Evolutionary conservation across 2,113 vertebrate genomes (phyloP).

Genomic region (Bujurquina vittata): DNA sequence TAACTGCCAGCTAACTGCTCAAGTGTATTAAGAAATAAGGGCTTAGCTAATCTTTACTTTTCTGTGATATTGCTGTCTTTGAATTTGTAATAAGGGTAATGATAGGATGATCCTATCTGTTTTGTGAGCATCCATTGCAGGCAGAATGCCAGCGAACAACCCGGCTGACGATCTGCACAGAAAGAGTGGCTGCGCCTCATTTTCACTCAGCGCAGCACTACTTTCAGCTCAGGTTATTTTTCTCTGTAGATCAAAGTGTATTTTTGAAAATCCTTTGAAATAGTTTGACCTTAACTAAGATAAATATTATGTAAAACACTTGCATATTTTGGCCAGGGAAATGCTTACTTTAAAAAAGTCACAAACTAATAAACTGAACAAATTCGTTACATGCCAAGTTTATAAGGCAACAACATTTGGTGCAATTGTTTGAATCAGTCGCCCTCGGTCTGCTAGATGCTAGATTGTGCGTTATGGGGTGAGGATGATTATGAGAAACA

Average conservation of each 20-base stretch:
- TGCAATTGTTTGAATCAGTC: too few relatives aligned
- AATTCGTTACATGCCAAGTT: too few relatives aligned
- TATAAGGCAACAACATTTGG: too few relatives aligned
- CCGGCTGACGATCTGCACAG: background rate
- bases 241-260: background rate
- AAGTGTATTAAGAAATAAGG: slow-evolving; percentile 37
- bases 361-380: background rate
- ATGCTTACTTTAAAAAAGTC: background rate
- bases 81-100: slow-evolving; percentile 50
- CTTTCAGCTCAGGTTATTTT: background rate
- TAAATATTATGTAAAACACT: background rate
- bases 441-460: too few relatives aligned
- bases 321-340: background rate
- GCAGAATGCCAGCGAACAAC: slow-evolving; percentile 35
- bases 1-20: slow-evolving; percentile 43
- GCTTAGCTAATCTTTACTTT: slow-evolving; percentile 41
- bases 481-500: too few relatives aligned
- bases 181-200: background rate
- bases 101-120: slow-evolving; percentile 50
- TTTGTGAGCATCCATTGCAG: slow-evolving; percentile 3
- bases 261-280: background rate
- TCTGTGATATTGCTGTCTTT: slow-evolving; percentile 42
- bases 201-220: background rate
- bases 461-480: too few relatives aligned
- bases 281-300: background rate